Evolutionary conservation across 1,140 invertebrate genomes (phyloP), one percentile per base, ranked within the genome.

Genomic region (Drosophila suzukii): DNA sequence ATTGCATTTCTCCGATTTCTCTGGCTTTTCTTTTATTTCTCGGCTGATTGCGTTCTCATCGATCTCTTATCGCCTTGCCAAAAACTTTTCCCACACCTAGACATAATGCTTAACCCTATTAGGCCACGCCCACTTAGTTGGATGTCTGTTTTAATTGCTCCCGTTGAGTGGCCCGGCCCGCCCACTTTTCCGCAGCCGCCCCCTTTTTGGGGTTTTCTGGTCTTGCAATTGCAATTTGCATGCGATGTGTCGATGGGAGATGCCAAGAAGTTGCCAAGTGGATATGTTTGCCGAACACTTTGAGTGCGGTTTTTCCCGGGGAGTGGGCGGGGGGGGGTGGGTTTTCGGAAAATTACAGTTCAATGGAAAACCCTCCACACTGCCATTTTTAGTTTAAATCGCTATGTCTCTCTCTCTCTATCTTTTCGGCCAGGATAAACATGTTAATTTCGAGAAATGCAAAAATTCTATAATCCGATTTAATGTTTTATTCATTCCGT

Each of bases 401-500:
- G 27, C 30, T 12, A 17, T 10, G 20, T 6, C n/a, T 12, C 13
- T 11, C 15, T 32, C 15, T 38, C 36, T 27, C 12, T 32, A 15
- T 24, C n/a, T 38, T 32, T 32, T 56, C 38, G 38, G 60, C 58
- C 78, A 83, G 83, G 78, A 86, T 86, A 86, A 86, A 86, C 83
- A 86, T 86, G 82, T 86, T 86, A 86, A 86, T 86, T 86, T 86
- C 62, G 62, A 79, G 81, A 86, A 86, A 75, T 88, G 85, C 79
- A 81, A 88, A 86, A 86, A 82, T 86, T 86, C 83, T 86, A 88
- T 88, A 86, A 86, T 86, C 82, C 82, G 82, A 86, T 86, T 86
- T 86, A 88, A 86, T 86, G 82, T 86, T 86, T 86, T 86, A 86
- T 86, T 86, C 82, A 86, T 86, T 86, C 81, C 78, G 79, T 77